phyloP scores from a whole-genome alignment of 2,113 vertebrate species.

The Odocoileus hemionus region DNA sequence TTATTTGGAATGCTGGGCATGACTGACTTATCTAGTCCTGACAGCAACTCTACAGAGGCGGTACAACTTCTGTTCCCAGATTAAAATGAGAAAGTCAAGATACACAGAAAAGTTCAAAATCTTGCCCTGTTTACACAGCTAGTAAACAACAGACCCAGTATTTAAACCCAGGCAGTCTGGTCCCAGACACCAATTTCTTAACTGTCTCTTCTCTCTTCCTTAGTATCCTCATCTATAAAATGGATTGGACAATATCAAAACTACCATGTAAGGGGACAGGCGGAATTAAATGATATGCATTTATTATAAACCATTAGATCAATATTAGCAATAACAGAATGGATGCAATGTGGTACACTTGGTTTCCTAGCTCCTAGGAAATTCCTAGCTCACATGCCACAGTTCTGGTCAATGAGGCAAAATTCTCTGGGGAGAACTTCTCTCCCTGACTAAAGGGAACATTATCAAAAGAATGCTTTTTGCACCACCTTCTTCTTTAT shows the following conservation, averaged over 20 bases:
- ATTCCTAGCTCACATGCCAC: not conserved
- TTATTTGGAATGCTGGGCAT: not conserved
- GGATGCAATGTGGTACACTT: not conserved
- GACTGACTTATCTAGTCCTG: not conserved
- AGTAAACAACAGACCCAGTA: not conserved
- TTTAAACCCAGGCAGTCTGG: not conserved
- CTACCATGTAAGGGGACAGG: not conserved
- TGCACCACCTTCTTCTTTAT: not conserved
- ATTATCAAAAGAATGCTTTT: not conserved
- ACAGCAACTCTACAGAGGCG: not conserved
- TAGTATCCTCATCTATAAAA: not conserved
- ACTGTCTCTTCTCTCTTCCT: not conserved
- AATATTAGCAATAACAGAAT: not conserved
- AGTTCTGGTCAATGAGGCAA: not conserved
- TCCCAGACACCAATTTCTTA: not conserved
- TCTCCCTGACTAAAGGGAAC: not conserved
- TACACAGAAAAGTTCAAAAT: not conserved
- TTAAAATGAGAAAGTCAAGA: not conserved
- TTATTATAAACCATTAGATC: not conserved
- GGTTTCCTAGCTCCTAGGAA: not conserved
- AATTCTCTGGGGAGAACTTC: not conserved
- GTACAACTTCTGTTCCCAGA: not conserved
- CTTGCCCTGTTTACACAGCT: not conserved
- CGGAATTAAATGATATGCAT: not conserved
- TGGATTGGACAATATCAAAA: not conserved